These are phyloP conservation scores for Amiota mariae DNA, from an alignment of 2,888 invertebrate genomes.

Conservation along the genomic window DNA sequence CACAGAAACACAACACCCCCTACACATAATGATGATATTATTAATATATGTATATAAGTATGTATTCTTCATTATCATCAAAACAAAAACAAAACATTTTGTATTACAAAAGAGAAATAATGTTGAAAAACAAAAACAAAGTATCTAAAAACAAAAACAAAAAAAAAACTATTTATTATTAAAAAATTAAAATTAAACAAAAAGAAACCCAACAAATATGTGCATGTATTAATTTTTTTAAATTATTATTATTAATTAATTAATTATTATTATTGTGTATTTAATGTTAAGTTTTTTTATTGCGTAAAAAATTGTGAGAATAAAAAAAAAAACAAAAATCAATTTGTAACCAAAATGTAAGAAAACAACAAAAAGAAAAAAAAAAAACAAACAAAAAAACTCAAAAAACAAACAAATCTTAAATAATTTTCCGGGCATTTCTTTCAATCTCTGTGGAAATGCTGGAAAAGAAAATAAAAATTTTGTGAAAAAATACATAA, in stretches of 20 bases:
- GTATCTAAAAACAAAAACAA: constrained; percentile 48
- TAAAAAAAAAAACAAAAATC: constrained; percentile 55
- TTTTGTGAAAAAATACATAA: constrained; percentile 22
- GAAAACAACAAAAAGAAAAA: constrained; percentile 43
- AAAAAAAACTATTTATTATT: constrained; percentile 57
- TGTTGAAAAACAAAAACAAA: constrained; percentile 32
- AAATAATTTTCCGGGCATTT: constrained; percentile 50
- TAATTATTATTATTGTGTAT: constrained; percentile 54
- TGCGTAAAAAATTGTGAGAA: constrained; percentile 45
- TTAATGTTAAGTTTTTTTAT: constrained; percentile 66
- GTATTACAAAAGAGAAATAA: not conserved
- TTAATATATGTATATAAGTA: too few relatives aligned
- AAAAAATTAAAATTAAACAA: constrained; percentile 39
- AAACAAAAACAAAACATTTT: constrained; percentile 15
- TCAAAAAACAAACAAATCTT: constrained; percentile 56
- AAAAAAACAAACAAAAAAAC: constrained; percentile 45
- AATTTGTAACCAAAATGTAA: constrained; percentile 64
- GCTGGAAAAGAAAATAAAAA: constrained; percentile 13
- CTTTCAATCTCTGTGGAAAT: constrained; percentile 1
- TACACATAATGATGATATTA: too few relatives aligned
- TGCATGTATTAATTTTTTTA: constrained; percentile 62
- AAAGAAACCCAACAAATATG: constrained; percentile 46
- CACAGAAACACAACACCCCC: not conserved
- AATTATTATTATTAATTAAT: constrained; percentile 42
- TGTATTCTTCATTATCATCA: not conserved